phyloP scores from a whole-genome alignment of 2,113 vertebrate genomes.

The Eublepharis macularius region DNA sequence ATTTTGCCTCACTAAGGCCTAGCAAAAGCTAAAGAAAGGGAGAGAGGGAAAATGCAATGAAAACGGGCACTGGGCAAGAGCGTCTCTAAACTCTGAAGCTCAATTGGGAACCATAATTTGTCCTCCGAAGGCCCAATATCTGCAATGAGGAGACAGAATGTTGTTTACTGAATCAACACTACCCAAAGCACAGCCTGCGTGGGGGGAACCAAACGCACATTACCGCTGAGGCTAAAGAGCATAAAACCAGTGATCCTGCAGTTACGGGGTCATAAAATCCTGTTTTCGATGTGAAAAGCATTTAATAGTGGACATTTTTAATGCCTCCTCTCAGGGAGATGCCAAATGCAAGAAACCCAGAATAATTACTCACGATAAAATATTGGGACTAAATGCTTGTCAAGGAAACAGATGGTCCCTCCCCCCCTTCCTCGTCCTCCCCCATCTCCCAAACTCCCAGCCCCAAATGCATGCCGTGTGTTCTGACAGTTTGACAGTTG shows the following conservation, averaged over 20 bases:
- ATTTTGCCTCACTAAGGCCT: not conserved
- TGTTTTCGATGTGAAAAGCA: conserved; percentile 69
- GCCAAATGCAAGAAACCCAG: conserved; percentile 60
- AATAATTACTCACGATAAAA: conserved; percentile 70
- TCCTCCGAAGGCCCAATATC: conserved; percentile 60
- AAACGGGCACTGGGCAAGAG: conserved; percentile 49
- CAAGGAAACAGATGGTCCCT: conserved; percentile 67
- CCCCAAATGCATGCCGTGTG: conserved; percentile 45
- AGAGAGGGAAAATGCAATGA: not conserved
- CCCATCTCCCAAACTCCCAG: conserved; percentile 47
- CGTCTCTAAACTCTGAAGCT: conserved; percentile 57
- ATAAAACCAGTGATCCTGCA: conserved; percentile 71
- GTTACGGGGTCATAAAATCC: conserved; percentile 70
- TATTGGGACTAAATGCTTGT: conserved; percentile 61
- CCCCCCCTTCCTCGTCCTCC: not conserved
- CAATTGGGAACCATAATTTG: conserved; percentile 57
- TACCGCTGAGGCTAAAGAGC: conserved; percentile 55
- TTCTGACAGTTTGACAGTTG: conserved; percentile 70
- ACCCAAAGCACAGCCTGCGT: conserved; percentile 50
- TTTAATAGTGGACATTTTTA: conserved; percentile 70
- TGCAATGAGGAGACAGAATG: conserved; percentile 58
- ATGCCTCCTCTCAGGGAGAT: conserved; percentile 62
- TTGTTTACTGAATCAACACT: conserved; percentile 66
- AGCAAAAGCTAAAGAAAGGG: not conserved
- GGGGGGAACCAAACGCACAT: conserved; percentile 50